Conservation (phyloP, 2,113 vertebrate species). For the Donacobius atricapilla region DNA sequence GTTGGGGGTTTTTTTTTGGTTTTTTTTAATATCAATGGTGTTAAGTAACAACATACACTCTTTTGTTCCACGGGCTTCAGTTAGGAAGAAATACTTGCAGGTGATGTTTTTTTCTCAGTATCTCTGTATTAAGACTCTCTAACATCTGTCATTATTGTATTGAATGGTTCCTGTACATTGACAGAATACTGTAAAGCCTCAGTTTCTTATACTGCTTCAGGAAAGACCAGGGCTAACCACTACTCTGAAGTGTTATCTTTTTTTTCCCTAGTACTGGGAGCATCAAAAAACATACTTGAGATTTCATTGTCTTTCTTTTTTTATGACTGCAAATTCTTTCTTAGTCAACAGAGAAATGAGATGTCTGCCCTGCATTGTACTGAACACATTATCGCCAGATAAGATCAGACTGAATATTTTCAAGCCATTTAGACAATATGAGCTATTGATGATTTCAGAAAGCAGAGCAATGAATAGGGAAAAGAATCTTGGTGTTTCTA, state of each 20-base stretch:
- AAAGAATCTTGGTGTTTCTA: not conserved
- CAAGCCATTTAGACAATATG: not conserved
- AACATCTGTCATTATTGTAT: not conserved
- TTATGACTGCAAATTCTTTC: not conserved
- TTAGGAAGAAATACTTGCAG: not conserved
- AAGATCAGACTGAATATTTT: not conserved
- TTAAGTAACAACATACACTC: not conserved
- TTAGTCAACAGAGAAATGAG: not conserved
- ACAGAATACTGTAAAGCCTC: not conserved
- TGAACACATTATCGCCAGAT: not conserved
- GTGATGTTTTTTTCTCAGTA: not conserved
- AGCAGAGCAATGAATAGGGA: not conserved
- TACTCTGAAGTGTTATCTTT: not conserved
- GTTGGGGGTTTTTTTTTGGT: not conserved
- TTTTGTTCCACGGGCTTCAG: not conserved
- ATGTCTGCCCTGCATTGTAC: not conserved
- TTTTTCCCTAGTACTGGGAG: not conserved
- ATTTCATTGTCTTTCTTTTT: not conserved
- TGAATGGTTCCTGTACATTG: not conserved
- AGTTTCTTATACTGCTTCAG: not conserved
- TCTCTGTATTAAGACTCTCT: not conserved
- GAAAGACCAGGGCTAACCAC: not conserved
- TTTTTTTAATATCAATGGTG: not conserved
- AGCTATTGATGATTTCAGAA: not conserved
- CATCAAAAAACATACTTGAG: not conserved